phyloP scores from a whole-genome alignment of 2,888 invertebrate species.

The Mythimna albipuncta region DNA sequence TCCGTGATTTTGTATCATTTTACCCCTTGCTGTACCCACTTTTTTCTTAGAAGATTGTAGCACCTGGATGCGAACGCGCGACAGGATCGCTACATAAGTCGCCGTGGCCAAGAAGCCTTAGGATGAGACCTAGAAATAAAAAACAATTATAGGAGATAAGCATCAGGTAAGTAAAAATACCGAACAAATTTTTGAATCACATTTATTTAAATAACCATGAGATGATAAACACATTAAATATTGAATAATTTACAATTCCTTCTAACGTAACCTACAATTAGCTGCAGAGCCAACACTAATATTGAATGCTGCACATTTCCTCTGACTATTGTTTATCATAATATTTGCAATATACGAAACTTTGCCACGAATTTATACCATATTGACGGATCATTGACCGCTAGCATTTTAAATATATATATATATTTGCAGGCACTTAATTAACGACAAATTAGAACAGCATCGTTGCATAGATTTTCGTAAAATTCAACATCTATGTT shows the following conservation, averaged over 20 bases:
- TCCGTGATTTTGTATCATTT: too few species aligned
- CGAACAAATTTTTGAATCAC: constrained; percentile 22
- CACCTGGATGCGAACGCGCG: too few species aligned
- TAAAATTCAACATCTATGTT: neutral
- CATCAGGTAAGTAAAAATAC: neutral
- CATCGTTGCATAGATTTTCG: neutral
- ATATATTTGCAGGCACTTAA: neutral
- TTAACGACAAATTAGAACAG: neutral
- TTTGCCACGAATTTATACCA: constrained; percentile 20
- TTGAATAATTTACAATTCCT: constrained; percentile 29
- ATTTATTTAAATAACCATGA: constrained; percentile 36
- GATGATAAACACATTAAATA: constrained; percentile 27
- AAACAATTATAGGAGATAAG: neutral
- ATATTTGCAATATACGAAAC: constrained; percentile 21
- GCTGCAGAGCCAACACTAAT: constrained; percentile 8
- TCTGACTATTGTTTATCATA: constrained; percentile 29
- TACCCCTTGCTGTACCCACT: too few species aligned
- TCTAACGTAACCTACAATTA: constrained; percentile 1
- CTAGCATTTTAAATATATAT: neutral
- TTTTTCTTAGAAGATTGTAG: too few species aligned
- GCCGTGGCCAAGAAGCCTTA: too few species aligned
- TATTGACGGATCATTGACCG: constrained; percentile 18
- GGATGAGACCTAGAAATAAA: too few species aligned
- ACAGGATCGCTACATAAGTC: too few species aligned
- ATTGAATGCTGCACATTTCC: constrained; percentile 34